Evolutionary conservation across 2,113 vertebrate genomes (phyloP).

Genomic region (Ibidorhyncha struthersii): DNA sequence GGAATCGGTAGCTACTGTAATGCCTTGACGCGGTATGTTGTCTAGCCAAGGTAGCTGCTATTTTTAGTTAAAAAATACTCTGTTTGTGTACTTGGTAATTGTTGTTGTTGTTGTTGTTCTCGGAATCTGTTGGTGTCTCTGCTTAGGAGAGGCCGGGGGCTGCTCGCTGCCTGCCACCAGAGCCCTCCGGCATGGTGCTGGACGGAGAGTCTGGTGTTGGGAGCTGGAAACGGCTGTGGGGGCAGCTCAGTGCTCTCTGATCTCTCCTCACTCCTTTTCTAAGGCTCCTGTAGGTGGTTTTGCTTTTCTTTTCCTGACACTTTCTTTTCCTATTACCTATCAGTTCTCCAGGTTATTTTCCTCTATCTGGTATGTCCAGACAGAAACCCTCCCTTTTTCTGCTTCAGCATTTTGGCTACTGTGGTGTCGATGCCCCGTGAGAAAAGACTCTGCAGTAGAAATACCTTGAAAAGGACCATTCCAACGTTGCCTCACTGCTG

Average conservation of each 20-base stretch:
- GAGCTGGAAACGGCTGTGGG: not conserved
- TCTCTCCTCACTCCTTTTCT: not conserved
- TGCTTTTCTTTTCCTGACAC: not conserved
- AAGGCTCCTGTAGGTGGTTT: not conserved
- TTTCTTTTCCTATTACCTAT: not conserved
- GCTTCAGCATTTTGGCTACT: not conserved
- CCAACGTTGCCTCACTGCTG: not conserved
- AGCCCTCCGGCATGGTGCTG: not conserved
- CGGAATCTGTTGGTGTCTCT: not conserved
- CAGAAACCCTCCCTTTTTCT: not conserved
- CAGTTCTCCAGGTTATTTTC: not conserved
- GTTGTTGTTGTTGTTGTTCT: not conserved
- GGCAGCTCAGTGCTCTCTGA: not conserved
- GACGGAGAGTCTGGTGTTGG: too few species aligned
- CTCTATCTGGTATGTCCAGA: not conserved
- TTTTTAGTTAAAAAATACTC: not conserved
- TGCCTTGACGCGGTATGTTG: not conserved
- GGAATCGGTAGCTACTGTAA: not conserved
- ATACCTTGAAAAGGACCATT: not conserved
- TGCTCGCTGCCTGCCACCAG: rapidly evolving
- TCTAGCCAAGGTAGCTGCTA: not conserved
- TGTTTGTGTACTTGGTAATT: not conserved
- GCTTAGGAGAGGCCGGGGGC: not conserved
- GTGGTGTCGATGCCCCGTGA: not conserved
- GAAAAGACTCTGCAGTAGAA: not conserved